Conservation (phyloP, 1,140 invertebrate genomes). For the Halyomorpha halys region DNA sequence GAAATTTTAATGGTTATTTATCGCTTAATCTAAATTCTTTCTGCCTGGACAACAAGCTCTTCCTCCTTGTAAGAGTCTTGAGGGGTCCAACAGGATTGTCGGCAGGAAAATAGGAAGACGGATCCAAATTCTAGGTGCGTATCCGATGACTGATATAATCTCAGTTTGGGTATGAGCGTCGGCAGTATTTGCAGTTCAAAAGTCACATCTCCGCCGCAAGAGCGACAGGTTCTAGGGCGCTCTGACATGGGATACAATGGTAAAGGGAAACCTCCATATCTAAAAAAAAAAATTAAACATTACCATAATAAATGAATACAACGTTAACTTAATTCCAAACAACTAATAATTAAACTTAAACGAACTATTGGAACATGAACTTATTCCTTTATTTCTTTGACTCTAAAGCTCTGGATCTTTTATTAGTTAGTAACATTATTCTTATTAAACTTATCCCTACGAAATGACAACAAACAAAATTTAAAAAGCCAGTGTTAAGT, state of each 20-base stretch:
- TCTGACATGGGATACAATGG: constrained; percentile 50
- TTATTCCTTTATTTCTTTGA: too few species aligned
- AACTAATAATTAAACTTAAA: too few species aligned
- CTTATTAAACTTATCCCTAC: too few species aligned
- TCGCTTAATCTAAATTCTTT: constrained; percentile 38
- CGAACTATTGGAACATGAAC: too few species aligned
- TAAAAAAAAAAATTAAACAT: constrained; percentile 34
- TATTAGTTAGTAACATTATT: too few species aligned
- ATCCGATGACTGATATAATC: constrained; percentile 40
- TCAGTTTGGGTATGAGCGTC: constrained; percentile 58
- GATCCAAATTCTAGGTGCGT: constrained; percentile 66
- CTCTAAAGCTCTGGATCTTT: too few species aligned
- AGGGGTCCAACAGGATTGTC: constrained; percentile 69
- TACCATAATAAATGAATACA: too few species aligned
- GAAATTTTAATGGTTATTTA: too few species aligned
- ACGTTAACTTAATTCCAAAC: too few species aligned
- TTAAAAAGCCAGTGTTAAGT: too few species aligned
- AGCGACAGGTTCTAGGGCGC: constrained; percentile 45
- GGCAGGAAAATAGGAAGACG: constrained; percentile 67
- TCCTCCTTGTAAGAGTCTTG: constrained; percentile 57
- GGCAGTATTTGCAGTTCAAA: constrained; percentile 77
- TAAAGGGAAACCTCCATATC: constrained; percentile 51
- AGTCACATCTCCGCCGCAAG: constrained; percentile 57
- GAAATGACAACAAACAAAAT: too few species aligned
- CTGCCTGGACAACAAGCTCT: constrained; percentile 61